Evolutionary conservation across 2,797 vertebrate species (phyloP), one percentile per base, ranked within the genome.

Genomic region (Amblyopsis hoosieri): DNA sequence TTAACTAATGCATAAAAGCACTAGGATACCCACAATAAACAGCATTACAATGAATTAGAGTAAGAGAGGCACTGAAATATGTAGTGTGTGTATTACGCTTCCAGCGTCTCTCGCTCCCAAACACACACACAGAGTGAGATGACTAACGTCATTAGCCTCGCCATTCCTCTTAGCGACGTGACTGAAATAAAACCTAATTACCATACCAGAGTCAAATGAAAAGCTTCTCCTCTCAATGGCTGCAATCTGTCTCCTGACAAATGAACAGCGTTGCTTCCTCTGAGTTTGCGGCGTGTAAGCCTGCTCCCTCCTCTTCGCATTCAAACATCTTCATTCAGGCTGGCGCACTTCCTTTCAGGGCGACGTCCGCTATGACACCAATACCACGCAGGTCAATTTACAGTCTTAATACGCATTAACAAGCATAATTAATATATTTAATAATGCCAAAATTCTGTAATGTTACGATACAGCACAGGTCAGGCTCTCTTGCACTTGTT

Each of bases 1-100:
- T 96, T 95, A 92, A 94, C 88, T 81, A 93, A 92, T 93, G 91
- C 85, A 91, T 84, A 85, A 89, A 90, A 90, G 91, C 83, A 86
- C 86, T 68, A 75, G 78, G 88, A 90, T 91, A 85, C 73, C 75
- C 65, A 31, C 82, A 89, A 90, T 92, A 90, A 91, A 91, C 88
- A 89, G 74, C 86, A 90, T 90, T 90, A 87, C 84, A 84, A 88
- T 85, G 78, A 87, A 89, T 89, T 89, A 87, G 75, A 71, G 78
- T 55, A 70, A 55, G 71, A 83, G 81, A 69, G 75, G 61, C 64
- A 73, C 67, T 81, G 81, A 80, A 76, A 81, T 78, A 67, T 72
- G 67, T 74, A 77, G 80, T 81, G 72, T 52, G 66, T 69, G 67
- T 60, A 57, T 54, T 4, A 45, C 47, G 48, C 31, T 46, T 57